Evolutionary conservation across 2,888 invertebrate species (phyloP).

Genomic region (Dione juno): DNA sequence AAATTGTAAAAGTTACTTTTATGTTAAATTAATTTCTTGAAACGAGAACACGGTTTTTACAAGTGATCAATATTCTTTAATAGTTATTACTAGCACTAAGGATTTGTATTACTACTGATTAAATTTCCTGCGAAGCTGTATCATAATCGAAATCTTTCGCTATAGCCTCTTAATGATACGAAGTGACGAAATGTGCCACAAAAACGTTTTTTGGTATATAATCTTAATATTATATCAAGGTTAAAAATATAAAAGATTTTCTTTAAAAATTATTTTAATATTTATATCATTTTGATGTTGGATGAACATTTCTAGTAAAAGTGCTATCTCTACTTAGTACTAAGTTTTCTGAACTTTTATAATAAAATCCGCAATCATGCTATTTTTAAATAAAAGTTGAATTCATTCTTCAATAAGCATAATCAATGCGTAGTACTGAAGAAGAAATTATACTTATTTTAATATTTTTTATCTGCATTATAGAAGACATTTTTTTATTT

Average conservation of each 20-base stretch:
- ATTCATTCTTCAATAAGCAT: background rate
- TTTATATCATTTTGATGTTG: background rate
- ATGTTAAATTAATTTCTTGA: background rate
- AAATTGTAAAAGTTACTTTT: too few species aligned
- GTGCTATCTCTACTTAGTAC: constrained; percentile 1
- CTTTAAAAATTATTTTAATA: background rate
- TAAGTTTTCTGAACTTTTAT: constrained; percentile 32
- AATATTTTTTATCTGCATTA: too few species aligned
- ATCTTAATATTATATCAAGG: background rate
- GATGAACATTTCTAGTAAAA: constrained; percentile 6
- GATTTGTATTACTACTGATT: constrained; percentile 31
- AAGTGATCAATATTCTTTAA: constrained; percentile 31
- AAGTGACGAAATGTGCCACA: constrained; percentile 21
- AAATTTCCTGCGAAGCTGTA: constrained; percentile 38
- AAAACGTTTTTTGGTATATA: background rate
- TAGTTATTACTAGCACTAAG: constrained; percentile 25
- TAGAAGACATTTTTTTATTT: background rate
- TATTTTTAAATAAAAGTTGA: constrained; percentile 20
- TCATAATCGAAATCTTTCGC: constrained; percentile 41
- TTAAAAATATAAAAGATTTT: background rate
- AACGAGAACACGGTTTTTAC: constrained; percentile 27
- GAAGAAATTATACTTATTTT: background rate
- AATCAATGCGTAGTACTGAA: background rate
- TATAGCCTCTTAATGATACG: constrained; percentile 35
- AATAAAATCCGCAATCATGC: constrained; percentile 6